Percentiles rank a stretch among this genome's conserved stretches.
phyloP scores from a whole-genome alignment of 23 tunicate genomes.

The Trididemnum miniatum region DNA sequence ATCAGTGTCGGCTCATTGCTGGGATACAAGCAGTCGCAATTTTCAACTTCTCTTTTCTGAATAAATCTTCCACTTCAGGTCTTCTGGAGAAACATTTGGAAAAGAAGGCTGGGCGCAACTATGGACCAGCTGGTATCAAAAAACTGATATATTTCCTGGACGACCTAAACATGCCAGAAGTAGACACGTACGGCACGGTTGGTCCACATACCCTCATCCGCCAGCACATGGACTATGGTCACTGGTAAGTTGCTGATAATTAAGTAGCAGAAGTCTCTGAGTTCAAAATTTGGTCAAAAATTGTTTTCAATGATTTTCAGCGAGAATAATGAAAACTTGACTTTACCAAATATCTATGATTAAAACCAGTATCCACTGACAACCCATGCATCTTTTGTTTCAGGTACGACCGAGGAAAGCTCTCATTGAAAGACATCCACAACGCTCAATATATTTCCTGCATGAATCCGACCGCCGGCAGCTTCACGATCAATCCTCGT shows the following conservation, averaged over 20 bases:
- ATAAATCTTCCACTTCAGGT: slow-evolving; percentile 41
- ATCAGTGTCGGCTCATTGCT: no score
- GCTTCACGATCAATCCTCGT: slow-evolving; percentile 88
- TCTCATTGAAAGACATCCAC: slow-evolving; percentile 77
- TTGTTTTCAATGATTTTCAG: no score
- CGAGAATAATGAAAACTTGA: no score
- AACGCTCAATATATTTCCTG: slow-evolving; percentile 88
- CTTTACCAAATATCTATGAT: no score
- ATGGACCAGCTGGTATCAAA: slow-evolving; percentile 86
- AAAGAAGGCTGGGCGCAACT: slow-evolving; percentile 87
- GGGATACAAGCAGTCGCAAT: no score
- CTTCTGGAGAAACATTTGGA: slow-evolving; percentile 84
- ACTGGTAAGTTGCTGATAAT: slow-evolving; percentile 51
- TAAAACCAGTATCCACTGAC: no score
- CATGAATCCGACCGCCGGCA: slow-evolving; percentile 96
- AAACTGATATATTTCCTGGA: slow-evolving; percentile 82
- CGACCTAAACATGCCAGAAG: slow-evolving; percentile 91
- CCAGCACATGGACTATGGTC: slow-evolving; percentile 89
- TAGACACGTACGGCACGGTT: slow-evolving; percentile 89
- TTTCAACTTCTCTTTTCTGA: no score
- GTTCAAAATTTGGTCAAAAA: no score
- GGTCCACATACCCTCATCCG: slow-evolving; percentile 87
- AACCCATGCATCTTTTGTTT: no score
- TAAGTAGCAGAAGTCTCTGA: no score
- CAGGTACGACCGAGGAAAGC: slow-evolving; percentile 89